Evolutionary conservation across 2,888 invertebrate genomes (phyloP).

Genomic region (Sesamia inferens): DNA sequence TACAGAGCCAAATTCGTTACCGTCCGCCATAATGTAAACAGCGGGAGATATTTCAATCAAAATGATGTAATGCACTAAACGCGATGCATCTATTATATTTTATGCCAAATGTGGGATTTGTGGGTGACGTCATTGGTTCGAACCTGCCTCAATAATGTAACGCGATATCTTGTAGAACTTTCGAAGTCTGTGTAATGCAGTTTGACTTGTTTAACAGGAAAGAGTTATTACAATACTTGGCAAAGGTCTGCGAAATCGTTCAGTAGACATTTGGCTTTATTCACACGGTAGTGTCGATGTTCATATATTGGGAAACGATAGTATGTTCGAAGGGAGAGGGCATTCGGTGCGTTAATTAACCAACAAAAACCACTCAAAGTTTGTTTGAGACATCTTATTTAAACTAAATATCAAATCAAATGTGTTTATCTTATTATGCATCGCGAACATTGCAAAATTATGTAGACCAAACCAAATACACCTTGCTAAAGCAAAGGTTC

Average conservation of each 20-base stretch:
- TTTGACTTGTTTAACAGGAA: constrained; percentile 9
- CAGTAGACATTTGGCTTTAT: constrained; percentile 30
- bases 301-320: constrained; percentile 9
- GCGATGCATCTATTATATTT: constrained; percentile 6
- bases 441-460: background rate
- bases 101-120: constrained; percentile 17
- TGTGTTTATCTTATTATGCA: background rate
- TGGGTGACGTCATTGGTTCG: constrained; percentile 23
- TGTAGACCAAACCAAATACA: no score
- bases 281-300: constrained; percentile 22
- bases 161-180: constrained; percentile 32
- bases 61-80: constrained; percentile 55
- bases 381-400: background rate
- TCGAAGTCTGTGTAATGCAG: constrained; percentile 24
- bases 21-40: constrained; percentile 46
- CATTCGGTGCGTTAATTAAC: background rate
- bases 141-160: constrained; percentile 55
- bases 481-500: no score
- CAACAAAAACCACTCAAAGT: background rate
- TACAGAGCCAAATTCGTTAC: constrained; percentile 54
- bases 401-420: constrained; percentile 4
- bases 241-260: constrained; percentile 24
- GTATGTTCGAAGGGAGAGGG: constrained; percentile 2
- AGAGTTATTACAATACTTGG: constrained; percentile 42
- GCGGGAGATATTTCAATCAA: constrained; percentile 53